Evolutionary conservation across 2,888 invertebrate genomes (phyloP).

Genomic region (Plemyria rubiginata): DNA sequence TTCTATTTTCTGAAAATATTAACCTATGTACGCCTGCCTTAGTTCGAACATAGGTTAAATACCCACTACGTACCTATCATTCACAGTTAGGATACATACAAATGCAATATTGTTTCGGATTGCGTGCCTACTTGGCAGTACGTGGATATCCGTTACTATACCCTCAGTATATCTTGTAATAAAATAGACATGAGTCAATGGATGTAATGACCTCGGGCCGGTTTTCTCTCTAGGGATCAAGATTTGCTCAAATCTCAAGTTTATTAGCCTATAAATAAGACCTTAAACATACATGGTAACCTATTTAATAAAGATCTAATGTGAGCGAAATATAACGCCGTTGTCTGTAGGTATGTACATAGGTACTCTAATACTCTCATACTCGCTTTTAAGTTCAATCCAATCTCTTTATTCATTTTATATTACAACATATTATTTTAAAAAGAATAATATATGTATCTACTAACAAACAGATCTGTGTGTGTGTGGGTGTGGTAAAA

Average conservation of each 20-base stretch:
- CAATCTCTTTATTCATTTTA: background rate
- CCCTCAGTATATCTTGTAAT: conserved; percentile 44
- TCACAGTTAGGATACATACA: conserved; percentile 18
- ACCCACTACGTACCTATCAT: conserved; percentile 10
- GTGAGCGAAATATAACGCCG: background rate
- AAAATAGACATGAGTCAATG: conserved; percentile 57
- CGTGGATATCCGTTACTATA: conserved; percentile 27
- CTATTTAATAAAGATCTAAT: conserved; percentile 25
- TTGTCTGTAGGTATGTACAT: background rate
- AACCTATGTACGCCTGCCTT: background rate
- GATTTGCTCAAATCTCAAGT: conserved; percentile 60
- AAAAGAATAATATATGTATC: no score
- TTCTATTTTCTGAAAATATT: conserved; percentile 5
- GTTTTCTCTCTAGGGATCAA: conserved; percentile 50
- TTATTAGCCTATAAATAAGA: conserved; percentile 52
- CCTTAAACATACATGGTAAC: conserved; percentile 29
- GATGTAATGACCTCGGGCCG: conserved; percentile 57
- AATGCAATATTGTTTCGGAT: conserved; percentile 27
- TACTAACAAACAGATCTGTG: background rate
- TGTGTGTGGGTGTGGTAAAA: background rate
- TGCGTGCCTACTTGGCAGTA: conserved; percentile 20
- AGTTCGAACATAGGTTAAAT: background rate
- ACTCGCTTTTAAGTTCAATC: background rate
- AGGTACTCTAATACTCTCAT: background rate
- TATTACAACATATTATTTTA: background rate